These are phyloP conservation scores for Protosalanx chinensis DNA, from an alignment of 2,797 vertebrate species.

Conservation along the genomic window DNA sequence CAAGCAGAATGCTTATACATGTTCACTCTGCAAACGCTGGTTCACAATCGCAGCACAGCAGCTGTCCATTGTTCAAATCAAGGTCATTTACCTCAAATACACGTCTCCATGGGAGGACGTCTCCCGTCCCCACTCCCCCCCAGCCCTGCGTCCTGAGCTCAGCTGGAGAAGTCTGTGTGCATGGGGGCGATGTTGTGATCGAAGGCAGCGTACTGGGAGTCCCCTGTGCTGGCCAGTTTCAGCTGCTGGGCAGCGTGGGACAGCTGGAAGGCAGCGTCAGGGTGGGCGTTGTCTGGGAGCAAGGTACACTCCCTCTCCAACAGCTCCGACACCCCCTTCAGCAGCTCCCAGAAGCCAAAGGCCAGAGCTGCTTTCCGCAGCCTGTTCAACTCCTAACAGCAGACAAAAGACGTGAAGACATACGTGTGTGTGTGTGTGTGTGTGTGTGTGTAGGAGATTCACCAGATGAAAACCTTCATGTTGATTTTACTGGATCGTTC, in stretches of 20 bases:
- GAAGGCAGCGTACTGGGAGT: slow-evolving; percentile 86
- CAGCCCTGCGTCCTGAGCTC: slow-evolving; percentile 66
- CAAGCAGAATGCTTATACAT: not conserved
- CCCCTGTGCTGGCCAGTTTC: slow-evolving; percentile 87
- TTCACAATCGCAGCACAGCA: not conserved
- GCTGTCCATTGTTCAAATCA: not conserved
- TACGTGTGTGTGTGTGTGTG: no score
- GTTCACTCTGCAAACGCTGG: not conserved
- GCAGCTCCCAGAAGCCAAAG: slow-evolving; percentile 94
- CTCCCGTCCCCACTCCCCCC: slow-evolving; percentile 8
- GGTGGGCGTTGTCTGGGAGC: slow-evolving; percentile 92
- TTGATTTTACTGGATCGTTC: no score
- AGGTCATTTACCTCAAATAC: not conserved
- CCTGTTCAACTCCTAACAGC: slow-evolving; percentile 89
- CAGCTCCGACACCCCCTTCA: slow-evolving; percentile 94
- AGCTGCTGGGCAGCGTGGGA: slow-evolving; percentile 94
- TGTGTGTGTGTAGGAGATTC: not conserved
- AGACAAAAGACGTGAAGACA: no score
- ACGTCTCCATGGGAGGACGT: not conserved
- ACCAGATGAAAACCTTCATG: no score
- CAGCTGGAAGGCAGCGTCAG: slow-evolving; percentile 94
- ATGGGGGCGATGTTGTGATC: slow-evolving; percentile 93
- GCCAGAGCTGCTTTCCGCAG: slow-evolving; percentile 92
- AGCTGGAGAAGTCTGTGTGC: slow-evolving; percentile 92
- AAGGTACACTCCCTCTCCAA: slow-evolving; percentile 94